Conservation (phyloP, 2,113 vertebrate species). For the rat (Rattus norvegicus) region DNA sequence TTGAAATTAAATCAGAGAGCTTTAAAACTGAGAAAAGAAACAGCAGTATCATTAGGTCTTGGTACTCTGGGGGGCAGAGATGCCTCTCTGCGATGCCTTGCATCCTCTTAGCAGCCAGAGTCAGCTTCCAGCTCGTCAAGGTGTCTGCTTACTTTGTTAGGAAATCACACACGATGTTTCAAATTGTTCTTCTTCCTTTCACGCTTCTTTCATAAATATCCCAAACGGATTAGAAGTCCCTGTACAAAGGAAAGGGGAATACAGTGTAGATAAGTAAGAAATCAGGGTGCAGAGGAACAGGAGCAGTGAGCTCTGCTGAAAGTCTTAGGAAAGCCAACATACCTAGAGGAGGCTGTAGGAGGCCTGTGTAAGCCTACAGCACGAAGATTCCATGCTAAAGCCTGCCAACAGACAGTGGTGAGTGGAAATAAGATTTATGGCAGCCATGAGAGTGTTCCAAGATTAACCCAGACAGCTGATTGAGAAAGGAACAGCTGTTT, state of each 20-base stretch:
- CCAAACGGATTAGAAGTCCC: not conserved
- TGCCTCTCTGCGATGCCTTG: not conserved
- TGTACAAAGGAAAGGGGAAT: not conserved
- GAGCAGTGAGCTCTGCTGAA: not conserved
- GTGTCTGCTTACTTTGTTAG: not conserved
- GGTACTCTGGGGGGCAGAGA: not conserved
- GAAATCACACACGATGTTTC: not conserved
- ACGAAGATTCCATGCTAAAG: not conserved
- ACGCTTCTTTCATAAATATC: conserved; percentile 29
- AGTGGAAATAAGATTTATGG: not conserved
- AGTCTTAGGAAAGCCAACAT: not conserved
- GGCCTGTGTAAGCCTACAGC: not conserved
- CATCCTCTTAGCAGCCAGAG: not conserved
- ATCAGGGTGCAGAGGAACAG: not conserved
- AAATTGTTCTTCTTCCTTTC: not conserved
- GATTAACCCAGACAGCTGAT: not conserved
- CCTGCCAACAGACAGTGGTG: not conserved
- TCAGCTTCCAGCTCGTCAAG: not conserved
- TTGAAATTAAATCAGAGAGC: not conserved
- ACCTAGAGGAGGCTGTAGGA: not conserved
- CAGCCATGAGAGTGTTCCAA: not conserved
- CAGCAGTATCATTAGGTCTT: conserved; percentile 35
- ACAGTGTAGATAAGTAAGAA: not conserved
- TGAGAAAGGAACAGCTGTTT: not conserved
- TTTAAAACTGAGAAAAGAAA: conserved; percentile 21